Percentiles rank a stretch among this genome's conserved stretches.
Evolutionary conservation across 2,113 vertebrate species (phyloP).

Genomic region (Myrmophylax atrothorax): DNA sequence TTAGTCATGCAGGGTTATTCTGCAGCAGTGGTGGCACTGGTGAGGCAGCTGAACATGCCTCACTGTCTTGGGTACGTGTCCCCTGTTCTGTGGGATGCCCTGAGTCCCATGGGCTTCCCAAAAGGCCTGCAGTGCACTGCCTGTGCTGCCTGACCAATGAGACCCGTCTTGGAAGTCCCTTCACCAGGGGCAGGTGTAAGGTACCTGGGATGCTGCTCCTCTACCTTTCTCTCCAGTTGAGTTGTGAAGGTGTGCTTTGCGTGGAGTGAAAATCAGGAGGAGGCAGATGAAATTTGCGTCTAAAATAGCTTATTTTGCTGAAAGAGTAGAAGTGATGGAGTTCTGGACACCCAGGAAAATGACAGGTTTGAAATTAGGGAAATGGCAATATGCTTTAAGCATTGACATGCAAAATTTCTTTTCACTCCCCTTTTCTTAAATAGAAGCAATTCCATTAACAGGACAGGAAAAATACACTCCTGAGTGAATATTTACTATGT

Average conservation of each 20-base stretch:
- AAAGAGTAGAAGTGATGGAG: not conserved
- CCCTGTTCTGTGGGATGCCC: fast-evolving
- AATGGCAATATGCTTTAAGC: not conserved
- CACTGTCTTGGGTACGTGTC: not conserved
- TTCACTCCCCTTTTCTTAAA: not conserved
- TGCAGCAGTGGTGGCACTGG: not conserved
- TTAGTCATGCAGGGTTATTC: not conserved
- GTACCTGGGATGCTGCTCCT: not conserved
- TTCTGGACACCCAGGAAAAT: not conserved
- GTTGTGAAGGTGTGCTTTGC: not conserved
- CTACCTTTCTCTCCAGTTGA: not conserved
- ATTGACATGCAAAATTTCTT: not conserved
- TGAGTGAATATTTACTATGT: not conserved
- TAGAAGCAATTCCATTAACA: not conserved
- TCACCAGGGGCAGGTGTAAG: not conserved
- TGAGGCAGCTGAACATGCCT: not conserved
- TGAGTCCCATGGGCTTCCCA: not conserved
- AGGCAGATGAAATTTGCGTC: not conserved
- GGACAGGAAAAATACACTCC: not conserved
- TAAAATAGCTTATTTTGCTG: not conserved
- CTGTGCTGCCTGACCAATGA: fast-evolving
- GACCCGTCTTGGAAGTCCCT: not conserved
- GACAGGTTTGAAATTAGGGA: not conserved
- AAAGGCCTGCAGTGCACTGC: fast-evolving
- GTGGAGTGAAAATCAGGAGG: not conserved